Conservation (phyloP, 2,113 vertebrate species). For the Mormoops blainvillei region DNA sequence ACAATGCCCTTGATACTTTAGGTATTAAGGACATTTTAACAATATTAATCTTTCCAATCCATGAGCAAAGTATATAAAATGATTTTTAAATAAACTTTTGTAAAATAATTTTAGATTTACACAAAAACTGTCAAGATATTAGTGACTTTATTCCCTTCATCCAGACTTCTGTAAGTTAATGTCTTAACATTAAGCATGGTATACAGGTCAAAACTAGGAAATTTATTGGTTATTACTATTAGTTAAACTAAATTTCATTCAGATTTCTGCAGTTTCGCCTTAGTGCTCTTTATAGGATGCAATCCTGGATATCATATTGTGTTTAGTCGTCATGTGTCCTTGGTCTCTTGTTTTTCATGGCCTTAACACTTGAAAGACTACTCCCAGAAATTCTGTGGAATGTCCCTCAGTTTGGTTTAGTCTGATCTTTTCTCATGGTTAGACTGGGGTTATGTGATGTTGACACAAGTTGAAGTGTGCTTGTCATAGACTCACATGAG, state of each 20-base stretch:
- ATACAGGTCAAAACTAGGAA: not conserved
- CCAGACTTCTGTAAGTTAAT: not conserved
- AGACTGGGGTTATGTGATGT: not conserved
- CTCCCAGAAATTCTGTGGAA: not conserved
- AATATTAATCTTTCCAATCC: not conserved
- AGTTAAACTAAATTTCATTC: not conserved
- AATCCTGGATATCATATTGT: too few species aligned
- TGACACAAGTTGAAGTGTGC: not conserved
- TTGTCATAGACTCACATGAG: not conserved
- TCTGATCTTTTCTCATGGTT: not conserved
- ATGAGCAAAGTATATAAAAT: not conserved
- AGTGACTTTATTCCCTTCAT: not conserved
- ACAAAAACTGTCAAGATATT: not conserved
- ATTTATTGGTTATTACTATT: not conserved
- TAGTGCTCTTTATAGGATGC: not conserved
- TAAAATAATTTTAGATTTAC: not conserved
- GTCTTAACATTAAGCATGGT: not conserved
- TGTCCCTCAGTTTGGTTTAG: not conserved
- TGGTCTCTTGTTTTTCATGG: not conserved
- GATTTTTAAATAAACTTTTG: not conserved
- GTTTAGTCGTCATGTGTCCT: not conserved
- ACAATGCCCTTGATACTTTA: not conserved
- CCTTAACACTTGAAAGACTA: not conserved
- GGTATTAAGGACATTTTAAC: not conserved
- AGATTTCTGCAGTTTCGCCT: not conserved